Conservation (phyloP, 2,113 vertebrate species). For the Otus sunia region DNA sequence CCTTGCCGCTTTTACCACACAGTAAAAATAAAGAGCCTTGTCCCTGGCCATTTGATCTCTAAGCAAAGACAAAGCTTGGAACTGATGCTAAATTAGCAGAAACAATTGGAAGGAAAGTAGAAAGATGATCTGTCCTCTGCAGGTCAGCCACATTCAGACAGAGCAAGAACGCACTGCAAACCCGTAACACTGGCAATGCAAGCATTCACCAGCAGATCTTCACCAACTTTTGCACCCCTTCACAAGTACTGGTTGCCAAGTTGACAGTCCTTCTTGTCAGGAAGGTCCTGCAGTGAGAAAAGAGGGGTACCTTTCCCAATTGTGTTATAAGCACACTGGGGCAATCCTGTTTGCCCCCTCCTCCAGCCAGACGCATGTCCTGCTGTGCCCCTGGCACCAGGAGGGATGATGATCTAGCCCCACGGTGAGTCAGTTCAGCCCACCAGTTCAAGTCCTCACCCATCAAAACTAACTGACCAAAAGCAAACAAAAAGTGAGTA, state of each 20-base stretch:
- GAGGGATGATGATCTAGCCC: neutral
- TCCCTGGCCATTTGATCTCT: neutral
- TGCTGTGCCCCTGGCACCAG: neutral
- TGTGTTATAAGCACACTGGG: neutral
- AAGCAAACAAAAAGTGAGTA: neutral
- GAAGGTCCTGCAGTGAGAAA: neutral
- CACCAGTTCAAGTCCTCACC: neutral
- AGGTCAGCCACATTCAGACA: neutral
- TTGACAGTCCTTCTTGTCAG: neutral
- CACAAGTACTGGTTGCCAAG: neutral
- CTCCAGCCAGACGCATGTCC: neutral
- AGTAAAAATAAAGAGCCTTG: neutral
- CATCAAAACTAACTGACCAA: neutral
- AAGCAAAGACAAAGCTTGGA: slow-evolving; percentile 7
- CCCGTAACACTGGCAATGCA: neutral
- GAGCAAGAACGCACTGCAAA: neutral
- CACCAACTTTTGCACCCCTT: neutral
- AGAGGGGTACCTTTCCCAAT: neutral
- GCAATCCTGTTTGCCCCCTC: neutral
- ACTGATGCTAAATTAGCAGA: slow-evolving; percentile 12
- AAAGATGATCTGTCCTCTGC: slow-evolving; percentile 14
- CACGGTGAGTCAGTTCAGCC: neutral
- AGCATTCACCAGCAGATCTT: neutral
- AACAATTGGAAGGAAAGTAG: slow-evolving; percentile 23
- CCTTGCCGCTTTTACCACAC: neutral